A percentile compares a stretch with the other conserved stretches of the same genome.
Conservation (phyloP, 1,140 invertebrate species). For the Musca domestica region DNA sequence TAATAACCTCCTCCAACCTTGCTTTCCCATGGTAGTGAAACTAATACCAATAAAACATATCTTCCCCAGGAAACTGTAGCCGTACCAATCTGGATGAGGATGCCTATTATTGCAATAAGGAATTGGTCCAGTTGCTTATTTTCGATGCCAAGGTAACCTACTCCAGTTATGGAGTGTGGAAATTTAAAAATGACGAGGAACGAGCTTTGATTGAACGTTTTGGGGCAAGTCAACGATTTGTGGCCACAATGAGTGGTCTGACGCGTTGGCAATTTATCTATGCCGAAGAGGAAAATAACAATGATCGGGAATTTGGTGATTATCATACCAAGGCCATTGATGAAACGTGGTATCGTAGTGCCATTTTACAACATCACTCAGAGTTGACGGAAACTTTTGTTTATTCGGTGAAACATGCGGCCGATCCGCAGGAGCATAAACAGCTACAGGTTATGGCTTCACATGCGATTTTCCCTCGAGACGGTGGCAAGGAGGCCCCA, state of each 20-base stretch:
- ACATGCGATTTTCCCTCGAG: conserved; percentile 79
- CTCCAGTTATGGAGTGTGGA: conserved; percentile 65
- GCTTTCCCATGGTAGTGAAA: neutral
- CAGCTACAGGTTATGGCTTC: conserved; percentile 73
- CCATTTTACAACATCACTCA: conserved; percentile 79
- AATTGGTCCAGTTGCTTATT: conserved; percentile 78
- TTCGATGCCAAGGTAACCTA: conserved; percentile 84
- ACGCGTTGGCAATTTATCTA: conserved; percentile 78
- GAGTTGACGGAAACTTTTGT: conserved; percentile 70
- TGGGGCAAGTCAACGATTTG: conserved; percentile 72
- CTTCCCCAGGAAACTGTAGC: conserved; percentile 58
- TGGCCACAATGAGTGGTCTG: conserved; percentile 84
- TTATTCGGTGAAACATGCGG: conserved; percentile 74
- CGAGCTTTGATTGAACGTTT: conserved; percentile 63
- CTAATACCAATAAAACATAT: neutral
- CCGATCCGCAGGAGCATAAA: conserved; percentile 57
- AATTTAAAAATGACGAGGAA: conserved; percentile 58
- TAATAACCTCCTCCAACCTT: neutral
- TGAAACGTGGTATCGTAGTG: conserved; percentile 89
- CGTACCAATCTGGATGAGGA: conserved; percentile 63
- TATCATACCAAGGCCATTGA: conserved; percentile 77
- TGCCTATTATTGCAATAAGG: conserved; percentile 80
- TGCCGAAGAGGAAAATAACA: conserved; percentile 55
- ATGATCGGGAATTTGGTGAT: conserved; percentile 72
- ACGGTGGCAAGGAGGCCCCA: conserved; percentile 74